These are phyloP conservation scores for Drosophila anomalata DNA, from an alignment of 2,888 invertebrate genomes.

Conservation along the genomic window DNA sequence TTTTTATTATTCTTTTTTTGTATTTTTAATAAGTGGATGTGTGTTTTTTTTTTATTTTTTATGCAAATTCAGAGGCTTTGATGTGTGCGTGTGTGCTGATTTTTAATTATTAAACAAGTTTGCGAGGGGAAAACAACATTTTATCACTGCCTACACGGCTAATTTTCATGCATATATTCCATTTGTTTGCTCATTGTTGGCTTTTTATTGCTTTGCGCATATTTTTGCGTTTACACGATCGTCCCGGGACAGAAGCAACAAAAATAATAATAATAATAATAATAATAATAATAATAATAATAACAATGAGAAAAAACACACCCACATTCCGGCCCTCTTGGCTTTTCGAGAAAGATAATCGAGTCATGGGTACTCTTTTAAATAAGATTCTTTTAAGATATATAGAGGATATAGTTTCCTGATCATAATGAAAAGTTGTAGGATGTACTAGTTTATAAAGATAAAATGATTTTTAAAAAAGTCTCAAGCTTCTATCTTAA, in stretches of 20 bases:
- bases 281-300: slow-evolving; percentile 8
- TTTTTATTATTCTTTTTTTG: not conserved
- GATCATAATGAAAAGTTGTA: too few relatives aligned
- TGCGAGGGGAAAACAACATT: slow-evolving; percentile 65
- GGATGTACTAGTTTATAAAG: too few relatives aligned
- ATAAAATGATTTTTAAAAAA: too few relatives aligned
- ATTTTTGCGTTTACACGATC: slow-evolving; percentile 74
- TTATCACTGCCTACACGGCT: slow-evolving; percentile 63
- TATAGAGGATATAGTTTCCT: too few relatives aligned
- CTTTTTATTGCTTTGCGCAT: slow-evolving; percentile 67
- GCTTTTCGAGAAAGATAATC: not conserved
- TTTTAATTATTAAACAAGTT: slow-evolving; percentile 77
- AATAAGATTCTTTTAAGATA: too few relatives aligned
- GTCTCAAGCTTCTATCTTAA: too few relatives aligned
- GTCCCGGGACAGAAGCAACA: slow-evolving; percentile 10
- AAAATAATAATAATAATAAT: slow-evolving; percentile 12
- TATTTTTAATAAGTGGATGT: not conserved
- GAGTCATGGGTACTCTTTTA: not conserved
- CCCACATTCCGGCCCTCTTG: slow-evolving; percentile 19
- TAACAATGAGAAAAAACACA: not conserved
- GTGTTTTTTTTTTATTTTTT: not conserved
- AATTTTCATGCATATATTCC: slow-evolving; percentile 65
- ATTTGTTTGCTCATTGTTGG: slow-evolving; percentile 62
- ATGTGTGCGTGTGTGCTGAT: slow-evolving; percentile 33
- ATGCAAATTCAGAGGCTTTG: slow-evolving; percentile 55